Conservation (phyloP, 2,888 invertebrate genomes). For the Diarsia rubi region DNA sequence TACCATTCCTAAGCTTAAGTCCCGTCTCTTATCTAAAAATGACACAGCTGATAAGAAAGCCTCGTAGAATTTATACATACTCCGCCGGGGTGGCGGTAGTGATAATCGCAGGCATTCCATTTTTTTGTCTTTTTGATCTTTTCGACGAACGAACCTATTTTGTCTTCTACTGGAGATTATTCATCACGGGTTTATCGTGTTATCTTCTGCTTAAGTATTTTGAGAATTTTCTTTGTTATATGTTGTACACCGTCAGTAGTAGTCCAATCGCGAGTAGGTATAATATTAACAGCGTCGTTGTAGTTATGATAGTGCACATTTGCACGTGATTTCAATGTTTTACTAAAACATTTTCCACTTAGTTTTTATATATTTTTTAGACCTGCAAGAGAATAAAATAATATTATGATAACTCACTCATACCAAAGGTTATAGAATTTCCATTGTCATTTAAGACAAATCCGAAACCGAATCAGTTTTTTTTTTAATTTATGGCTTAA, state of each 20-base stretch:
- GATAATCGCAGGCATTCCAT: conserved; percentile 30
- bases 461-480: background rate
- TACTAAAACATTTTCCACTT: conserved; percentile 47
- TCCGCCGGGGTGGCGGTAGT: conserved; percentile 7
- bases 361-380: conserved; percentile 57
- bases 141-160: background rate
- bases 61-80: conserved; percentile 35
- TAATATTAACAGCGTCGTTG: conserved; percentile 68
- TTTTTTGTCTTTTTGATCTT: background rate
- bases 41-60: conserved; percentile 59
- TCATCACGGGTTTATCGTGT: conserved; percentile 54
- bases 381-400: conserved; percentile 61
- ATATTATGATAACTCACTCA: background rate
- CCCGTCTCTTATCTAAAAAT: conserved; percentile 56
- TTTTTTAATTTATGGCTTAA: background rate
- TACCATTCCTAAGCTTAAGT: conserved; percentile 38
- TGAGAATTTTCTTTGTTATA: conserved; percentile 73
- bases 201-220: conserved; percentile 23
- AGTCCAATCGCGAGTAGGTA: conserved; percentile 51
- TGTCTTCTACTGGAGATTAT: conserved; percentile 34
- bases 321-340: conserved; percentile 19
- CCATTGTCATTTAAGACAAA: background rate
- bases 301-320: conserved; percentile 62
- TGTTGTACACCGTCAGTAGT: conserved; percentile 74
- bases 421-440: background rate